A percentile compares a stretch with the other conserved stretches of the same genome.
phyloP scores from a whole-genome alignment of 2,888 invertebrate species.

The Mythimna loreyi region DNA sequence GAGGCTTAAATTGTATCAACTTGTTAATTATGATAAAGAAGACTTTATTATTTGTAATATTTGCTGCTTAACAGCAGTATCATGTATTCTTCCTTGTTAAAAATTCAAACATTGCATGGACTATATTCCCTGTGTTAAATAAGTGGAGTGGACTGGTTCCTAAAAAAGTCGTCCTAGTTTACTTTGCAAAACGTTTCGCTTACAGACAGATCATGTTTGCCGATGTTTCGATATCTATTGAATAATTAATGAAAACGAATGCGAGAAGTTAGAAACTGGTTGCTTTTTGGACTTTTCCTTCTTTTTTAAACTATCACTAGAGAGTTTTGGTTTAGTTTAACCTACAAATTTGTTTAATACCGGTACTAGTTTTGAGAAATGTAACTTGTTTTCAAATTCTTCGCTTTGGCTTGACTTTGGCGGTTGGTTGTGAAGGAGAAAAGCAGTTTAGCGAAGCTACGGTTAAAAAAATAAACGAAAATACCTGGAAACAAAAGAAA shows the following conservation, averaged over 20 bases:
- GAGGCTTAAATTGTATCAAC: too few relatives aligned
- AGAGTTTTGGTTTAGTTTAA: neutral
- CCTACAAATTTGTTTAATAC: neutral
- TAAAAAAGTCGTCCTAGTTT: constrained; percentile 22
- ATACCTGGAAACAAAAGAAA: too few relatives aligned
- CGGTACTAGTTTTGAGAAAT: neutral
- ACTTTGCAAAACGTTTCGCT: constrained; percentile 24
- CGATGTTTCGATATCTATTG: neutral
- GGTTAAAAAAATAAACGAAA: too few relatives aligned
- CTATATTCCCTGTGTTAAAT: constrained; percentile 8
- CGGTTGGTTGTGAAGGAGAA: neutral
- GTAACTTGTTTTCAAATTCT: neutral
- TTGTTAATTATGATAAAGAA: too few relatives aligned
- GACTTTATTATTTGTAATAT: too few relatives aligned
- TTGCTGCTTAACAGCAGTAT: too few relatives aligned
- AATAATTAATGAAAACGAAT: constrained; percentile 15
- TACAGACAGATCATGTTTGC: constrained; percentile 19
- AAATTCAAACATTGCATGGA: neutral
- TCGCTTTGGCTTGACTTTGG: neutral
- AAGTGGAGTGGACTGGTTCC: neutral
- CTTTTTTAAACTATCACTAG: neutral
- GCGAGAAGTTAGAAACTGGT: constrained; percentile 14
- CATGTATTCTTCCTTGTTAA: too few relatives aligned
- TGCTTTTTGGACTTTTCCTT: neutral
- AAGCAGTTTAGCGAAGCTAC: neutral